Conservation (phyloP, 1,140 invertebrate species). For the Camponotus pennsylvanicus region DNA sequence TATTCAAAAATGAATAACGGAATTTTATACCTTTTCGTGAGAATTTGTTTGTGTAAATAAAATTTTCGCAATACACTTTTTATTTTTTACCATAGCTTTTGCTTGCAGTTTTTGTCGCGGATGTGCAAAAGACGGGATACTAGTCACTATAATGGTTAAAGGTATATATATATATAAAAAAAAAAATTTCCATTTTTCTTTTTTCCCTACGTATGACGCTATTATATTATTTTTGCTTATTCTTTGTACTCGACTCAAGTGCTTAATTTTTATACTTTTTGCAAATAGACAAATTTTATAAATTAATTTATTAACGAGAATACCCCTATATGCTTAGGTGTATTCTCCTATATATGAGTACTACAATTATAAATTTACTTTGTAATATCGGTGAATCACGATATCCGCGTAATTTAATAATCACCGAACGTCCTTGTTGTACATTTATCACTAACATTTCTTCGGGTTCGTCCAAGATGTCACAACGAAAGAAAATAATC, state of each 20-base stretch:
- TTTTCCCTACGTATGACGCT: neutral
- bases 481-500: slow-evolving; percentile 71
- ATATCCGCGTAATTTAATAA: slow-evolving; percentile 68
- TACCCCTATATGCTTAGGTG: no score
- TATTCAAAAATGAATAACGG: neutral
- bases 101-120: neutral
- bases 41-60: neutral
- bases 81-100: neutral
- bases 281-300: neutral
- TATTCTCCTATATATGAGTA: no score
- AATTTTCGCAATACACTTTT: slow-evolving; percentile 2
- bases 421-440: slow-evolving; percentile 69
- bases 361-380: slow-evolving; percentile 52
- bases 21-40: neutral
- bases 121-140: slow-evolving; percentile 14
- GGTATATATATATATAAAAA: neutral
- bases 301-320: no score
- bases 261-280: neutral
- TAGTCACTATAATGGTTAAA: slow-evolving; percentile 13
- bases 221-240: neutral
- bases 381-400: slow-evolving; percentile 77
- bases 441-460: slow-evolving; percentile 75
- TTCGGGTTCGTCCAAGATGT: slow-evolving; percentile 70
- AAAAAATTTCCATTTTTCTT: neutral
- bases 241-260: neutral